phyloP scores from a whole-genome alignment of 2,113 vertebrate species.

The Furnarius figulus region DNA sequence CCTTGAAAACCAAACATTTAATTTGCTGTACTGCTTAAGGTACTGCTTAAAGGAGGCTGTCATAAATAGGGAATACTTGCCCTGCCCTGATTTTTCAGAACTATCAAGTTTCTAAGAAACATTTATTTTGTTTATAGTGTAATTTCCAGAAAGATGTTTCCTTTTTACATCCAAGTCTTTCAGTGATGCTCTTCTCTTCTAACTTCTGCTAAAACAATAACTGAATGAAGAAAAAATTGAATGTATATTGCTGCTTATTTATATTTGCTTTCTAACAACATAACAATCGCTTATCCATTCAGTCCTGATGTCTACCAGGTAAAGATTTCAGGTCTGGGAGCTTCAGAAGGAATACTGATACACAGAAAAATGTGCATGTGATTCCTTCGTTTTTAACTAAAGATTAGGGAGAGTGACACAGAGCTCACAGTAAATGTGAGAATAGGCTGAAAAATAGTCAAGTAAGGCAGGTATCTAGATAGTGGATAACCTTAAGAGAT shows the following conservation, averaged over 20 bases:
- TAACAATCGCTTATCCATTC: neutral
- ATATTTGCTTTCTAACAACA: neutral
- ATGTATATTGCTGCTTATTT: neutral
- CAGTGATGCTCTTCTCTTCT: neutral
- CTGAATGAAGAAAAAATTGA: neutral
- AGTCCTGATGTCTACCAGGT: neutral
- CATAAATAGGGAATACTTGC: neutral
- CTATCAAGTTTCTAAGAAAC: neutral
- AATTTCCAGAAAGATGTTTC: neutral
- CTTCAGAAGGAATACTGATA: neutral
- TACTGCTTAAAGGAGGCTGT: neutral
- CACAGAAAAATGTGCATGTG: fast-evolving
- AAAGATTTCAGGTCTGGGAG: neutral
- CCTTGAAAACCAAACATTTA: neutral
- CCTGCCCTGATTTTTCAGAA: neutral
- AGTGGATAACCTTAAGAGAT: neutral
- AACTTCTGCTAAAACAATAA: neutral
- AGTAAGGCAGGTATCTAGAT: neutral
- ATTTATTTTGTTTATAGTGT: neutral
- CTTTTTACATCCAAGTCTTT: neutral
- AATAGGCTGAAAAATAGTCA: neutral
- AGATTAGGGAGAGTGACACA: neutral
- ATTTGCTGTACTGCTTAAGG: neutral
- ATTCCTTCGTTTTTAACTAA: neutral
- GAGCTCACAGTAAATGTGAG: neutral